phyloP scores from a whole-genome alignment of 2,888 invertebrate species.

The Taenaris catops region DNA sequence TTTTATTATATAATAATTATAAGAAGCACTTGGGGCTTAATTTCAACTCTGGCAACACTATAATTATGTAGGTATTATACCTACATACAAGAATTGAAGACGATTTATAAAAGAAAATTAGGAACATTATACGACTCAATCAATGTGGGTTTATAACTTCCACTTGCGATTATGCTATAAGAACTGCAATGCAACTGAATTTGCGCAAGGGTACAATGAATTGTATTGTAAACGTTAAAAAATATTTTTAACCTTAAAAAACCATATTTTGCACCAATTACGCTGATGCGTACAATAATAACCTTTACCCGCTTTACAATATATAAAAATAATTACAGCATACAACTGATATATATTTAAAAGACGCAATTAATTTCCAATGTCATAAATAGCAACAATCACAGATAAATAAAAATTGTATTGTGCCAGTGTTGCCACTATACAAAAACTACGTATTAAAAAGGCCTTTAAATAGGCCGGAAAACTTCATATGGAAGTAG shows the following conservation, averaged over 20 bases:
- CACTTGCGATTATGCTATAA: too few relatives aligned
- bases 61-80: not conserved
- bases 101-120: not conserved
- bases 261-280: too few relatives aligned
- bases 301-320: too few relatives aligned
- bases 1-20: slow-evolving; percentile 6
- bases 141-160: too few relatives aligned
- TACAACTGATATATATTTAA: not conserved
- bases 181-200: too few relatives aligned
- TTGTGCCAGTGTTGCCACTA: slow-evolving; percentile 19
- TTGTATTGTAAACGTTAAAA: too few relatives aligned
- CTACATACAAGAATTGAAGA: not conserved
- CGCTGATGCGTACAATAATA: too few relatives aligned
- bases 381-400: too few relatives aligned
- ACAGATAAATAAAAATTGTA: too few relatives aligned
- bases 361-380: not conserved
- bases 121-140: too few relatives aligned
- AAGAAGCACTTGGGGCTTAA: slow-evolving; percentile 37
- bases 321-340: not conserved
- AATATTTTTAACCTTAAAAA: too few relatives aligned
- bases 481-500: slow-evolving; percentile 51
- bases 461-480: slow-evolving; percentile 39
- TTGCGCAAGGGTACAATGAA: too few relatives aligned
- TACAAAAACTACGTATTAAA: slow-evolving; percentile 27
- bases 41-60: slow-evolving; percentile 19